A percentile compares a stretch with the other conserved stretches of the same genome.
Evolutionary conservation across 2,797 vertebrate species (phyloP).

Genomic region (Ceyx erithaca): DNA sequence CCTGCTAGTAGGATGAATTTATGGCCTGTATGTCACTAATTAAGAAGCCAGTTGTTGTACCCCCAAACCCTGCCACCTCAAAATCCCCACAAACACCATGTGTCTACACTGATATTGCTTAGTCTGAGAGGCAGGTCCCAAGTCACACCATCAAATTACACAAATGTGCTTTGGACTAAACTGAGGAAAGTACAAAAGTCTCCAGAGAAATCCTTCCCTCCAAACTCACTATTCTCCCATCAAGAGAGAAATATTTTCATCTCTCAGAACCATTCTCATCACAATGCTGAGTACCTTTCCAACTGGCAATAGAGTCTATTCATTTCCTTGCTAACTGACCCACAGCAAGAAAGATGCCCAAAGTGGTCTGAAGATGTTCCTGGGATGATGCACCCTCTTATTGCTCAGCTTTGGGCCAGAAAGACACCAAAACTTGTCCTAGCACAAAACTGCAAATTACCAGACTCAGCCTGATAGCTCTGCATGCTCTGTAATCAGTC

Average conservation of each 20-base stretch:
- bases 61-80: not conserved
- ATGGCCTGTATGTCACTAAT: not conserved
- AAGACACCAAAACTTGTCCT: not conserved
- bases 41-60: not conserved
- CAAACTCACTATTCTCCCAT: not conserved
- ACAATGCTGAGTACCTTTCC: not conserved
- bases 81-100: fast-evolving
- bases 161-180: not conserved
- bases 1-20: conserved; percentile 20
- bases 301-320: not conserved
- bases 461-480: not conserved
- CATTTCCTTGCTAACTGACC: not conserved
- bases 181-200: not conserved
- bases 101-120: not conserved
- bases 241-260: not conserved
- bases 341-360: not conserved
- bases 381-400: not conserved
- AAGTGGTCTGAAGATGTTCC: not conserved
- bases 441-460: not conserved
- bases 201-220: not conserved
- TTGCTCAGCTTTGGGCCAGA: not conserved
- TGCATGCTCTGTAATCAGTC: not conserved
- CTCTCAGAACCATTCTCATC: not conserved
- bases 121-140: not conserved
- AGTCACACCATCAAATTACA: not conserved